phyloP scores from a whole-genome alignment of 2,888 invertebrate genomes.

The Trichopoda pennipes region DNA sequence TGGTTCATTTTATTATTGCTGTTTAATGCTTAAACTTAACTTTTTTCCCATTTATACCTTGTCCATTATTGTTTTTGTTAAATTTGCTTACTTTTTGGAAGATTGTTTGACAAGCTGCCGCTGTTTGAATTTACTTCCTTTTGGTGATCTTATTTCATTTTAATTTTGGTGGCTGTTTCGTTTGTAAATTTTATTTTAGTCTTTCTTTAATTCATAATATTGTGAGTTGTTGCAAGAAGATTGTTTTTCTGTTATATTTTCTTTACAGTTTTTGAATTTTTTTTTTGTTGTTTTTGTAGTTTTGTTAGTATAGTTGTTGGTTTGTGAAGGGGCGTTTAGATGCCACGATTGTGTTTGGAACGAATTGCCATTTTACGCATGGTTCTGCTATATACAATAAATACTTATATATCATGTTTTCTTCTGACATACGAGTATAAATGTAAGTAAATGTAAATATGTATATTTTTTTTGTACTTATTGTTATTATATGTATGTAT shows the following conservation, averaged over 20 bases:
- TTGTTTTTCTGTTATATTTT: conserved; percentile 47
- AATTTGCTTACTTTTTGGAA: conserved; percentile 45
- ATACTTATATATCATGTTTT: conserved; percentile 61
- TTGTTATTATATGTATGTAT: conserved; percentile 42
- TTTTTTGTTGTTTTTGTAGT: neutral
- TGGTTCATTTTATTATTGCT: conserved; percentile 54
- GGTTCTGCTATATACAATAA: conserved; percentile 64
- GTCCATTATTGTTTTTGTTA: conserved; percentile 8
- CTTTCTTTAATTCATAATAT: conserved; percentile 61
- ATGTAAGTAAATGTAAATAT: neutral
- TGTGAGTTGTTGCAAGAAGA: conserved; percentile 51
- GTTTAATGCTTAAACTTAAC: conserved; percentile 49
- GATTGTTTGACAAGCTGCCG: conserved; percentile 63
- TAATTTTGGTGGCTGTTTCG: conserved; percentile 34
- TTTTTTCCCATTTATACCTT: conserved; percentile 21
- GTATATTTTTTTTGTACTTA: conserved; percentile 27
- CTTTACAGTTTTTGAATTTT: neutral
- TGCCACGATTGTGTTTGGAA: conserved; percentile 69
- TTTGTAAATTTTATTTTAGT: conserved; percentile 54
- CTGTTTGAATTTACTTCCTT: conserved; percentile 64
- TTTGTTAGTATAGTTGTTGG: conserved; percentile 37
- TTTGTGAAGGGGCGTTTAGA: conserved; percentile 65
- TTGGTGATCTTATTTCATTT: conserved; percentile 65
- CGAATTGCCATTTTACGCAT: conserved; percentile 71
- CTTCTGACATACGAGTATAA: conserved; percentile 17